Conservation (phyloP, 2,888 invertebrate species). For the Anthrax anthrax region DNA sequence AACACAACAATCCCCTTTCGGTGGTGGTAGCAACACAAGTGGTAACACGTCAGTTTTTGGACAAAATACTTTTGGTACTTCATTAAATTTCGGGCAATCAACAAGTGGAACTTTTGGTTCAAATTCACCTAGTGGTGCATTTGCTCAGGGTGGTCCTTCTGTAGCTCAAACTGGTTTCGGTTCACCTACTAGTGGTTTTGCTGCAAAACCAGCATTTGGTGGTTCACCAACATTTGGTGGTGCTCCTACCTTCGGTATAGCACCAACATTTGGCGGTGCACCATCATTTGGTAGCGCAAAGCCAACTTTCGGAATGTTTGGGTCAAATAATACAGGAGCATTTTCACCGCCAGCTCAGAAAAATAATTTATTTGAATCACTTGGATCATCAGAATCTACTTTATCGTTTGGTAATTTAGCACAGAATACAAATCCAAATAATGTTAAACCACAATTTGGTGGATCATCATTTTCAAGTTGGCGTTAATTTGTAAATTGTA, state of each 20-base stretch:
- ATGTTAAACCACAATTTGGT: constrained; percentile 29
- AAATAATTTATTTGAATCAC: constrained; percentile 28
- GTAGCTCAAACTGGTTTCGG: constrained; percentile 27
- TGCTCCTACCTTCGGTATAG: constrained; percentile 30
- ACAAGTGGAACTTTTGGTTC: constrained; percentile 4
- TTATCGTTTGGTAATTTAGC: constrained; percentile 33
- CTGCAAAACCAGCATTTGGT: constrained; percentile 19
- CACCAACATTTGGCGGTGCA: constrained; percentile 26
- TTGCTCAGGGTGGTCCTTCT: constrained; percentile 22
- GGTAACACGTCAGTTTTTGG: constrained; percentile 1
- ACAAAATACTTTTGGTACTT: not conserved
- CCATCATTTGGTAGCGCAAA: constrained; percentile 14
- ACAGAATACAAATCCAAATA: constrained; percentile 23
- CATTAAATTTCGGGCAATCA: not conserved
- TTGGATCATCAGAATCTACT: constrained; percentile 27
- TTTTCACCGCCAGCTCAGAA: constrained; percentile 20
- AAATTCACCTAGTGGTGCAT: constrained; percentile 8
- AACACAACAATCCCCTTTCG: constrained; percentile 1
- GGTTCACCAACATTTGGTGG: constrained; percentile 26
- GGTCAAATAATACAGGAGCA: not conserved
- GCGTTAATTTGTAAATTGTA: not conserved
- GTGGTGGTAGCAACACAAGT: not conserved
- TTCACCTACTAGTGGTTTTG: constrained; percentile 20
- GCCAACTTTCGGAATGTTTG: constrained; percentile 14
- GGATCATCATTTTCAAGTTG: constrained; percentile 16